Base-by-base conservation (phyloP, 2,797 vertebrate genomes). In the Danio jaintianensis region DNA sequence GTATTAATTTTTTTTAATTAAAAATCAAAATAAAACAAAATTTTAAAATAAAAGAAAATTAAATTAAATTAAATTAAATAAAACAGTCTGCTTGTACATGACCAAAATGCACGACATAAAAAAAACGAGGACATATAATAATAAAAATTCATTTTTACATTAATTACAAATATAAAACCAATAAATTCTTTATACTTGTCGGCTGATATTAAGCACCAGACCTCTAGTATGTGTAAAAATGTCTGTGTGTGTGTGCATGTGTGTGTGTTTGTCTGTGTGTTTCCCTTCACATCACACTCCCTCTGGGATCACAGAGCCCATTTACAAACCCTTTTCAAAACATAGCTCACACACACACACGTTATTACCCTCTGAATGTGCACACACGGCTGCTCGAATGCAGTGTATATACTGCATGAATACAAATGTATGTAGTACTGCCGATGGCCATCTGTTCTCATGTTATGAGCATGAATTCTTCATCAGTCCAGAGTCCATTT, bases 271-370 rank as follows among this genome's bases (percentile, higher is more conserved):
- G 29, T 1, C 29, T 29, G 29, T 29, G 18, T 56, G 50, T 38
- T 52, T 50, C 42, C 55, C 55, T 61, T 61, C 42, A 36, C 42
- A n/a, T 40, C 71, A 48, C 71, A 73, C 71, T 73, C 71, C 55
- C 71, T 73, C 42, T 59, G 71, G 42, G 53, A 73, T 48, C 20
- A 7, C 13, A 73, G 55, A 59, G 70, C 55, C 70, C 70, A 73
- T 73, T 59, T 73, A 73, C 70, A 73, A 58, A 73, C 55, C 55
- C 9, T 73, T 71, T 47, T 59, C 55, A 59, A 61, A 59, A 73
- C 59, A 70, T 73, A 59, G 15, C 71, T 47, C 55, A 59, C 38
- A 43, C 36, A 53, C 15, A 47, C 20, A 73, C 29, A 29, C 29
- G 29, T 59, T 73, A 59, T 59, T 22, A 47, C 55, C 8, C 70